Base-by-base conservation (phyloP, 2,797 vertebrate species). In the Tapera naevia region DNA sequence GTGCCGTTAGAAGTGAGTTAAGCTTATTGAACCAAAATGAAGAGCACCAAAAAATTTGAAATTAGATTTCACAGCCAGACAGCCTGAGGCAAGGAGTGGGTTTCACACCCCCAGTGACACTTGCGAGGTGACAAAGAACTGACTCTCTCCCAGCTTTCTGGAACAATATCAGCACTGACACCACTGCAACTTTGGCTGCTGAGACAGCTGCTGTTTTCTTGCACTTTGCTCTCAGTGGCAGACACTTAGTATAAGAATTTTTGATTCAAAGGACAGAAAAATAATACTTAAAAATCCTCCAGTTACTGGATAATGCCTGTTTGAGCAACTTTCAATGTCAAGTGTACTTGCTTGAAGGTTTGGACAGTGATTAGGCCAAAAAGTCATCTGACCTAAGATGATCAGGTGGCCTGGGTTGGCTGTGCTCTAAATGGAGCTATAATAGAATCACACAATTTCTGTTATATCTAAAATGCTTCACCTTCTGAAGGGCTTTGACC, bases 321-420 rank as follows among this genome's bases (percentile, higher is more conserved):
- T 23, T 32, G 37, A 61, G 37, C 25, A 41, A 8, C 64, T 76
- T 45, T 7, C 32, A 23, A 1, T 17, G 41, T 28, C 65, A 27
- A 6, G n/a, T 2, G 5, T 45, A 18, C 37, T 21, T 9, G 23
- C 27, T 54, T 37, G 2, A 43, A n/a, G 15, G 8, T 41, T n/a
- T 78, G 32, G 3, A 2, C 23, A 24, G 25, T 25, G 65, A 4
- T 23, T 57, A 30, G 28, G 6, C n/a, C 32, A n/a, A 32, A 32
- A 21, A 70, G 28, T 13, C 24, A 13, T 9, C 25, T 8, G 15
- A 9, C 9, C 22, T 35, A n/a, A n/a, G n/a, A n/a, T n/a, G n/a
- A n/a, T n/a, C 0, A 2, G 61, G 19, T 45, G 76, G 2, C 5
- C n/a, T n/a, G 5, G 37, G 11, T 10, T 53, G 18, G n/a, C 30